Evolutionary conservation across 2,113 vertebrate genomes (phyloP).

Genomic region (Plestiodon gilberti): DNA sequence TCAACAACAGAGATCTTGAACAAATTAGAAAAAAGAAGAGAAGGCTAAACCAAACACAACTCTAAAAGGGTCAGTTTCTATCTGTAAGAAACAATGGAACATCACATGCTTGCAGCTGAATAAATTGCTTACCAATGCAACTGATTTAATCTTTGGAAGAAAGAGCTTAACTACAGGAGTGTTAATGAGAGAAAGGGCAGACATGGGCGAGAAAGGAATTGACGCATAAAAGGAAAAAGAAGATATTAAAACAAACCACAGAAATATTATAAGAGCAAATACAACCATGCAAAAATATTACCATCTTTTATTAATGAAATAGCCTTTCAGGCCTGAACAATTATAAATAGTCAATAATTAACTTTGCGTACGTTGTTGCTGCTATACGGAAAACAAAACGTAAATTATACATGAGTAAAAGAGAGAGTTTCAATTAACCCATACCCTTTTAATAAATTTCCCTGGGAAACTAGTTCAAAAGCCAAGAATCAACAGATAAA

Average conservation of each 20-base stretch:
- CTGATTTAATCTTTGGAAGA: not conserved
- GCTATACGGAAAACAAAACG: not conserved
- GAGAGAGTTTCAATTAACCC: not conserved
- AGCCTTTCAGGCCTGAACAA: not conserved
- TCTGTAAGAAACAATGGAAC: not conserved
- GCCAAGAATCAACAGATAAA: not conserved
- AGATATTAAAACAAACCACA: not conserved
- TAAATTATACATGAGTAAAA: not conserved
- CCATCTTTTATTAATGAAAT: constrained; percentile 6
- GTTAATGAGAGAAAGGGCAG: not conserved
- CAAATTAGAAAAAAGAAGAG: not conserved
- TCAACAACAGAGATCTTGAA: not conserved
- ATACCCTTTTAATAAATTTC: not conserved
- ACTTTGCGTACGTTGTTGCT: not conserved
- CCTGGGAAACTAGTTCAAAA: constrained; percentile 11
- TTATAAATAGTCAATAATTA: not conserved
- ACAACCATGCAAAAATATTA: not conserved
- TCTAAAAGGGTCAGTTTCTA: not conserved
- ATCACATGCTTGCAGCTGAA: not conserved
- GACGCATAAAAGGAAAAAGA: not conserved
- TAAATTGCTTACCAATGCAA: not conserved
- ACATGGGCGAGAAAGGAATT: not conserved
- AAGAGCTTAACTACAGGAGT: not conserved
- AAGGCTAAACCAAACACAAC: not conserved
- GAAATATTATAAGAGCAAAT: not conserved